A percentile compares a stretch with the other conserved stretches of the same genome.
Conservation (phyloP, 2,797 vertebrate species). For the Argyrosomus regius region DNA sequence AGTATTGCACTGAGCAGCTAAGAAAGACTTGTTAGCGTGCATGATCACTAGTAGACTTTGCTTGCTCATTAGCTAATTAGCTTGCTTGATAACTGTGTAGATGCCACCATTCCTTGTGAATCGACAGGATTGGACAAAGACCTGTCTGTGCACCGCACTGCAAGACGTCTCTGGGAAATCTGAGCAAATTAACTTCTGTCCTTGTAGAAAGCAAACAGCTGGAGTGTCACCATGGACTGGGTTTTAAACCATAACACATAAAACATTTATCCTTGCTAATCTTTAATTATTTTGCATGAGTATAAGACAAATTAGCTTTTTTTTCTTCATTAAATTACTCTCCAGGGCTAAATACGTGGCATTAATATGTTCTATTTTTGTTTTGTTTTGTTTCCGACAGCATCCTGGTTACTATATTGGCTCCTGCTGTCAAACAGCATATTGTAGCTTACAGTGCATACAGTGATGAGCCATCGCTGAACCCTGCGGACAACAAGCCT, state of each 20-base stretch:
- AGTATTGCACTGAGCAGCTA: background rate
- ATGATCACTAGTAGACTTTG: background rate
- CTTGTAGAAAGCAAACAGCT: background rate
- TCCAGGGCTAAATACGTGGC: background rate
- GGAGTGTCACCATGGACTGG: background rate
- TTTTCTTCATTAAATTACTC: background rate
- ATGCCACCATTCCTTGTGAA: background rate
- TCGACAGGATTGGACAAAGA: background rate
- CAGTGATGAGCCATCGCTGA: slow-evolving; percentile 33
- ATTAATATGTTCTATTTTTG: background rate
- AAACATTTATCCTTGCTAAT: background rate
- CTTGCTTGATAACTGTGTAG: background rate
- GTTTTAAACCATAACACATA: too few relatives aligned
- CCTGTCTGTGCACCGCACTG: background rate
- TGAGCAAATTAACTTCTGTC: background rate
- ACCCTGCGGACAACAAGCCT: slow-evolving; percentile 57
- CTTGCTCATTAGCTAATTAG: background rate
- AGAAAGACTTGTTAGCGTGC: background rate
- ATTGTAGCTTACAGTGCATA: slow-evolving; percentile 18
- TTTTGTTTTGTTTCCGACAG: too few relatives aligned
- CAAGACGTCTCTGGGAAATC: background rate
- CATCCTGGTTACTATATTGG: background rate
- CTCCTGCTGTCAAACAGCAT: slow-evolving; percentile 27
- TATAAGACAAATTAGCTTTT: background rate
- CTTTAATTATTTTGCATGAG: background rate